Percentiles rank a stretch among this genome's conserved stretches.
phyloP scores from a whole-genome alignment of 1,140 invertebrate genomes.

The Lanistes nyassanus region DNA sequence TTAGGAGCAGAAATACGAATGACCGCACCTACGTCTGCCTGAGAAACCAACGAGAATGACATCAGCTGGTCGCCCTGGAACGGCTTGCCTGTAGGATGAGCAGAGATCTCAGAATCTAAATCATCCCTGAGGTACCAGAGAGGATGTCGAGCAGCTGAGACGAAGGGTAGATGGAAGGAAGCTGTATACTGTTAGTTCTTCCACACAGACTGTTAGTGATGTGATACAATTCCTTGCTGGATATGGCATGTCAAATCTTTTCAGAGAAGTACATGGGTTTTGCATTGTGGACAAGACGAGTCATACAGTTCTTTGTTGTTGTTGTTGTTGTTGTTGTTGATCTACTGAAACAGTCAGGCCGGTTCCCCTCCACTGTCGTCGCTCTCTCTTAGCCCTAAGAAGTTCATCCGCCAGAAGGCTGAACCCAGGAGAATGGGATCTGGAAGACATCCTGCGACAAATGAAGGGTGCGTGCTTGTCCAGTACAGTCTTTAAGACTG shows the following conservation, averaged over 20 bases:
- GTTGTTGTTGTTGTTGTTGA: neutral
- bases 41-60: neutral
- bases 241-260: neutral
- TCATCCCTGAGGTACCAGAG: neutral
- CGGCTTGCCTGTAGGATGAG: neutral
- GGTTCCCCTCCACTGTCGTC: neutral
- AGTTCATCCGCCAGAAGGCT: neutral
- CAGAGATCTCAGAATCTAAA: neutral
- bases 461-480: neutral
- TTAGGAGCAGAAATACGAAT: neutral
- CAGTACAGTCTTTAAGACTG: neutral
- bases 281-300: neutral
- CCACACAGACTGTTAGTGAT: constrained; percentile 3
- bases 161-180: neutral
- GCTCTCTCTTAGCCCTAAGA: neutral
- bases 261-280: neutral
- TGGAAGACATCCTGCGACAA: neutral
- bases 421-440: neutral
- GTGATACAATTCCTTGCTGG: neutral
- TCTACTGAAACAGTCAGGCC: neutral
- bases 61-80: neutral
- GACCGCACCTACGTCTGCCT: too few relatives aligned
- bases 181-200: constrained; percentile 1
- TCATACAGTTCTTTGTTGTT: neutral
- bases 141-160: neutral